Conservation (phyloP, 2,113 vertebrate genomes). For the Melanotaenia duboulayi region DNA sequence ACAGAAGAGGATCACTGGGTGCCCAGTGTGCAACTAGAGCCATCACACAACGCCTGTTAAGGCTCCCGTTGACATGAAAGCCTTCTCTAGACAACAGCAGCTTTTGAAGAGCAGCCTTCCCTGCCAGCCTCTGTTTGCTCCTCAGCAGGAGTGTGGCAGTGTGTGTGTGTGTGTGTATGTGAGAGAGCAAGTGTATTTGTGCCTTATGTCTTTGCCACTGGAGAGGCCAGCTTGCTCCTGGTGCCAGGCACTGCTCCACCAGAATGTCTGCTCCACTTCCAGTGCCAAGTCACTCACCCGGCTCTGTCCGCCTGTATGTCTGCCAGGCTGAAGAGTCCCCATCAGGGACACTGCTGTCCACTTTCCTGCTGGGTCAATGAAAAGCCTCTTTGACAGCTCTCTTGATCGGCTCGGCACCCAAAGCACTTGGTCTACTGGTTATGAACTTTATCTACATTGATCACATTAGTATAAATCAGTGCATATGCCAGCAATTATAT, state of each 20-base stretch:
- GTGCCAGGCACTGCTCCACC: slow-evolving; percentile 66
- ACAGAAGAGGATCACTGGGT: slow-evolving; percentile 66
- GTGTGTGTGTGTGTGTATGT: slow-evolving; percentile 49
- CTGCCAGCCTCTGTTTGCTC: slow-evolving; percentile 74
- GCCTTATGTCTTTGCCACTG: slow-evolving; percentile 52
- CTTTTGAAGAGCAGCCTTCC: slow-evolving; percentile 71
- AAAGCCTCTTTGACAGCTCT: slow-evolving; percentile 79
- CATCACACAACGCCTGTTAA: slow-evolving; percentile 73
- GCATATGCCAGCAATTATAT: background rate
- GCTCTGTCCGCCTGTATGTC: slow-evolving; percentile 71
- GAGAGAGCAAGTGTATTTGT: slow-evolving; percentile 51
- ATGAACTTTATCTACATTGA: slow-evolving; percentile 45
- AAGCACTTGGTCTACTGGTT: slow-evolving; percentile 43
- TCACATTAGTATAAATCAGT: slow-evolving; percentile 17
- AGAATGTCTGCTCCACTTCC: slow-evolving; percentile 54
- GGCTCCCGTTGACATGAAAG: slow-evolving; percentile 74
- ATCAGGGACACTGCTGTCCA: slow-evolving; percentile 63
- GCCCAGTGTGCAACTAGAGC: slow-evolving; percentile 65
- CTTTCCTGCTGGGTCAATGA: slow-evolving; percentile 68
- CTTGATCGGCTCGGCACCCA: slow-evolving; percentile 64
- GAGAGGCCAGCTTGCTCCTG: slow-evolving; percentile 55
- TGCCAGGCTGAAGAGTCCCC: slow-evolving; percentile 74
- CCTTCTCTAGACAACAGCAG: slow-evolving; percentile 72
- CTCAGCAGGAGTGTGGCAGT: slow-evolving; percentile 72
- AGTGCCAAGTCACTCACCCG: slow-evolving; percentile 64